A percentile compares a stretch with the other conserved stretches of the same genome.
Evolutionary conservation across 2,888 invertebrate genomes (phyloP).

Genomic region (Aquatica leii): DNA sequence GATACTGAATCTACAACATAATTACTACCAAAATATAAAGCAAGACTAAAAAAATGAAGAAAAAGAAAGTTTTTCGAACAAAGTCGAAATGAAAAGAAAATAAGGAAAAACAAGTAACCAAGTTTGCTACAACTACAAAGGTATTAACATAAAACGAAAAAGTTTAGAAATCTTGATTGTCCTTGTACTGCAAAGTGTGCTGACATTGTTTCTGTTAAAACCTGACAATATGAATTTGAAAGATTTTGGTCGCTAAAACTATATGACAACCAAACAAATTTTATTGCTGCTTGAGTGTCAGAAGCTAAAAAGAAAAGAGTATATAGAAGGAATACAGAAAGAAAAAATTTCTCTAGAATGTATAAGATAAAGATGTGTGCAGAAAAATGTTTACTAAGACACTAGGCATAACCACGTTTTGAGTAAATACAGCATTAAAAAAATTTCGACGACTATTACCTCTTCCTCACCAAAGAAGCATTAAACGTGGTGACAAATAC

Average conservation of each 20-base stretch:
- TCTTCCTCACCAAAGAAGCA: not conserved
- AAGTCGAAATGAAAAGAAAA: constrained; percentile 1
- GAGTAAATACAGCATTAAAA: not conserved
- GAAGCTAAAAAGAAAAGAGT: constrained; percentile 29
- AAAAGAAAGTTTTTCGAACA: constrained; percentile 1
- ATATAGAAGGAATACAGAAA: constrained; percentile 28
- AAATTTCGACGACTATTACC: not conserved
- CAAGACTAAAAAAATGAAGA: not conserved
- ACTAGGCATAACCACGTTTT: not conserved
- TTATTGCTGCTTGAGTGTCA: constrained; percentile 15
- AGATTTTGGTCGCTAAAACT: constrained; percentile 39
- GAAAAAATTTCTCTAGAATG: not conserved
- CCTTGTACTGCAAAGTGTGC: not conserved
- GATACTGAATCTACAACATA: not conserved
- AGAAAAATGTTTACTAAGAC: not conserved
- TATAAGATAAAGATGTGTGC: not conserved
- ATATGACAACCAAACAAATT: constrained; percentile 34
- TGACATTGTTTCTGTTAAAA: too few species aligned
- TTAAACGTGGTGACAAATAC: not conserved
- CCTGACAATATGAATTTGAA: too few species aligned
- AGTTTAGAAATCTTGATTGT: not conserved
- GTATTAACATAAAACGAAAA: too few species aligned
- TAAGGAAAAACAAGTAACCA: not conserved
- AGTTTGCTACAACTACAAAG: too few species aligned
- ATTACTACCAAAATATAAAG: not conserved